Evolutionary conservation across 2,797 vertebrate species (phyloP), one percentile per base, ranked within the genome.

Genomic region (Pangasius mekongensis): DNA sequence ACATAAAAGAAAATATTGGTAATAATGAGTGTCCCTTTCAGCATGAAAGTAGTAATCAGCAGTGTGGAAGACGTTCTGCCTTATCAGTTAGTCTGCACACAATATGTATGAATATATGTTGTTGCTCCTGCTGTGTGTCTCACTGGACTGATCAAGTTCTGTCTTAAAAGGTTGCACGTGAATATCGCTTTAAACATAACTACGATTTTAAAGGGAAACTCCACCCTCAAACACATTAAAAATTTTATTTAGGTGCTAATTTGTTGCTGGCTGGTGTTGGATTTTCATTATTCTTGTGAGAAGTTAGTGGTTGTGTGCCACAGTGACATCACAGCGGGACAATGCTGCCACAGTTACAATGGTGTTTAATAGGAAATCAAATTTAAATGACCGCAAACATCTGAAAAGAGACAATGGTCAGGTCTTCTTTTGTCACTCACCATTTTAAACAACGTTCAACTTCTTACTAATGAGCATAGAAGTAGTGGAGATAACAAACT

Each of bases 1-100:
- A 71, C 60, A 62, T 36, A 20, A 56, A 83, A 83, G 47, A 69
- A 86, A 78, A 89, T 77, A 89, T 67, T 58, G 36, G n/a, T 67
- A 36, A 67, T 64, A 64, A 67, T 67, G 67, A 77, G 22, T 13
- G 13, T 39, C 6, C 77, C 36, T 56, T 81, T 10, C 64, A 58
- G 74, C 30, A 56, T 36, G 36, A 47, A 20, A 8, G 43, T 56
- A 14, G n/a, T 49, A n/a, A 22, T 36, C 24, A 69, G 9, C 22
- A 81, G 18, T 3, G 52, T 56, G 76, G 76, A 54, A 47, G 73
- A 49, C 43, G 27, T 52, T 52, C 74, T 77, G 74, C 13, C 18
- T 76, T 52, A 16, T 33, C 52, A 36, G 36, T n/a, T 60, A 27
- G 11, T 60, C 5, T 24, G 56, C 33, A 27, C 5, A 27, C 36